Evolutionary conservation across 2,888 invertebrate genomes (phyloP), one percentile per base, ranked within the genome.

Genomic region (Callinectes sapidus): DNA sequence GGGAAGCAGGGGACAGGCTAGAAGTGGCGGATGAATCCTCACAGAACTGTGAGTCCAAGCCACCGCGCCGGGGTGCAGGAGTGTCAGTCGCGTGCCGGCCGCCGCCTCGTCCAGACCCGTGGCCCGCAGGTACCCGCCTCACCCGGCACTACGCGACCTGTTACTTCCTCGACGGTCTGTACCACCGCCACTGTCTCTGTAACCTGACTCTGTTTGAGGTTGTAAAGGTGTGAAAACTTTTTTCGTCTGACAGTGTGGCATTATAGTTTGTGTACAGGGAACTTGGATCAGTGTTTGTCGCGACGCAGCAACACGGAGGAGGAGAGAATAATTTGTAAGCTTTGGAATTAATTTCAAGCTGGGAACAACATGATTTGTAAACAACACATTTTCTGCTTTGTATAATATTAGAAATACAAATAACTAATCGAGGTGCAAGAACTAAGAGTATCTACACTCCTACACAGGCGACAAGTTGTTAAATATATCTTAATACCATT

Each of bases 31-130:
- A 23, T n/a, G n/a, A 71, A 23, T 71, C 71, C 71, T 71, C n/a
- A 71, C 71, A 71, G n/a, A 23, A 23, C 3, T n/a, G 71, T 61
- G 55, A 55, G 18, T 16, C 18, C 61, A 61, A 18, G 61, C 61
- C 8, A 61, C 61, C 61, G 71, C 71, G 71, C 28, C 28, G 71
- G 2, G 28, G 71, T n/a, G 71, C 23, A n/a, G 10, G 71, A 23
- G 10, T 13, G 81, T 14, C 81, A 81, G 81, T 81, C 81, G 81
- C 81, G 81, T 81, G 81, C 81, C 81, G 35, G 81, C 81, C 81
- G 35, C 81, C 81, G 81, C 81, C 81, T 35, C 81, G 81, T 81
- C 23, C 35, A 81, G 32, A 81, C 81, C 32, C 14, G 32, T n/a
- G 81, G 81, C 81, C 81, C 16, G 10, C 81, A 81, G 81, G 81